Conservation (phyloP, 2,797 vertebrate genomes). For the Cyclura pinguis region DNA sequence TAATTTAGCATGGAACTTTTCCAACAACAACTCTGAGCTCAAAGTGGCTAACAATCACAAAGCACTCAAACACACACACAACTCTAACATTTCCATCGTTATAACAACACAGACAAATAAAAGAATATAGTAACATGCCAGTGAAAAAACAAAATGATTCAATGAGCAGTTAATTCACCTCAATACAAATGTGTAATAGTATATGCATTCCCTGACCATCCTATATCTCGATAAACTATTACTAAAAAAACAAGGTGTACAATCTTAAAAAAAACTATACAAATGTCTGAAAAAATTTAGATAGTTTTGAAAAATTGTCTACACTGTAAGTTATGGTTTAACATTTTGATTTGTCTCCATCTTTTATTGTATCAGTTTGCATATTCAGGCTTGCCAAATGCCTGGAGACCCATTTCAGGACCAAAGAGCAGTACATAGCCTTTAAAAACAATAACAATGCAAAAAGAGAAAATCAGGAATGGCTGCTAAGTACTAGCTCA, state of each 20-base stretch:
- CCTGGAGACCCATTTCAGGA: too few relatives aligned
- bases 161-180: neutral
- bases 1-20: neutral
- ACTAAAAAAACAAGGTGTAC: too few relatives aligned
- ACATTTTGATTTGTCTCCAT: neutral
- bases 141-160: neutral
- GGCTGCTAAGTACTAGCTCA: too few relatives aligned
- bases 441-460: too few relatives aligned
- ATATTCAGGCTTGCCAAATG: too few relatives aligned
- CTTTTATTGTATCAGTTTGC: neutral
- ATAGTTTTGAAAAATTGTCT: neutral
- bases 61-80: neutral
- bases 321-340: neutral
- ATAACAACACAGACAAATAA: neutral
- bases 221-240: too few relatives aligned
- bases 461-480: too few relatives aligned
- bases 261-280: too few relatives aligned
- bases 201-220: too few relatives aligned
- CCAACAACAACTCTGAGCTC: neutral
- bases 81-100: neutral
- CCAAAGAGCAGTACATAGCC: too few relatives aligned
- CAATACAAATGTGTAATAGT: neutral
- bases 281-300: too few relatives aligned
- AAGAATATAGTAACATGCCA: neutral
- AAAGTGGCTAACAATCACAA: neutral